Conservation (phyloP, 2,888 invertebrate genomes). For the Fissipunctia ypsillon region DNA sequence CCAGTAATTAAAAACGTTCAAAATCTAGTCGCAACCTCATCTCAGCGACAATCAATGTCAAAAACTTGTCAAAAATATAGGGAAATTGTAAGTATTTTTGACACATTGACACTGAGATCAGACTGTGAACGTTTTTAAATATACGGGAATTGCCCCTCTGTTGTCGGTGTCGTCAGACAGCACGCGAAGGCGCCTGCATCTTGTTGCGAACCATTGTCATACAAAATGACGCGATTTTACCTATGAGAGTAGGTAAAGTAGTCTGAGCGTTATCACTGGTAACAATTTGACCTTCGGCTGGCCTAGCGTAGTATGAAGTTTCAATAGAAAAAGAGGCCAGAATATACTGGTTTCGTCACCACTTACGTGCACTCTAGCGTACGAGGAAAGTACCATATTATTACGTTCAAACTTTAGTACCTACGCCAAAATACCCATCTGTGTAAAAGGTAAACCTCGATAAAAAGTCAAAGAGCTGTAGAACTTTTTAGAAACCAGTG, state of each 20-base stretch:
- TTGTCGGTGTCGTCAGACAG: not conserved
- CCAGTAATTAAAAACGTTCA: no score
- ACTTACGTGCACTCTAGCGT: not conserved
- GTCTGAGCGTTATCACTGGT: no score
- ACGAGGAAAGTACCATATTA: not conserved
- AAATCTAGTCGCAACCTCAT: no score
- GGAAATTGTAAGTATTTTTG: no score
- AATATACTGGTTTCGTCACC: not conserved
- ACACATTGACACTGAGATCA: no score
- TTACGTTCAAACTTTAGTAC: not conserved
- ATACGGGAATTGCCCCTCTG: no score
- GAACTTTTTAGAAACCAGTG: constrained; percentile 6
- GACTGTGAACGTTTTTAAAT: no score
- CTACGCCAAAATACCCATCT: not conserved
- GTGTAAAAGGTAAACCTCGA: constrained; percentile 4
- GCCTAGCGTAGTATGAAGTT: not conserved
- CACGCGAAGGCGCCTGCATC: no score
- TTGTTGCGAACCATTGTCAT: no score
- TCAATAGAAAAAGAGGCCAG: not conserved
- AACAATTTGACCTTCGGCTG: not conserved
- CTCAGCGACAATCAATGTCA: no score
- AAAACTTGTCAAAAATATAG: no score
- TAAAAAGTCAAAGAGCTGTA: not conserved
- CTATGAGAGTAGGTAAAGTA: not conserved
- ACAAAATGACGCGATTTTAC: not conserved